Percentiles rank a stretch among this genome's conserved stretches.
phyloP scores from a whole-genome alignment of 2,797 vertebrate species.

The Kryptopterus vitreolus region DNA sequence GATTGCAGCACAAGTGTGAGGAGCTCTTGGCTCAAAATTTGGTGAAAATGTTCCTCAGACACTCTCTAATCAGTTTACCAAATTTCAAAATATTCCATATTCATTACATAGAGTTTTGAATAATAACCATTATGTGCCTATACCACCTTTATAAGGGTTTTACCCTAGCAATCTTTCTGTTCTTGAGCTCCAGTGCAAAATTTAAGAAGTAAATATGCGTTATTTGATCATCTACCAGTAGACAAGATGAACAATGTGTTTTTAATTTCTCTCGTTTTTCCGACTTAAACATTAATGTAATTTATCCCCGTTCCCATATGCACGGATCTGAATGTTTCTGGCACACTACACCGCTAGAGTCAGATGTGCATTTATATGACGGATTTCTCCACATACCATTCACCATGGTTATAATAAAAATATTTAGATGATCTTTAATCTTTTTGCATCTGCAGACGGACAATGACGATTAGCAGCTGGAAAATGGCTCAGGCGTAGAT shows the following conservation, averaged over 20 bases:
- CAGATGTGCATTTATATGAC: neutral
- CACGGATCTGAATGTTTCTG: neutral
- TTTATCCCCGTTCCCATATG: neutral
- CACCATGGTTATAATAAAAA: conserved; percentile 11
- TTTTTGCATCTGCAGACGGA: neutral
- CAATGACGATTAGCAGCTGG: conserved; percentile 6
- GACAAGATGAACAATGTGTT: neutral
- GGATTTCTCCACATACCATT: neutral
- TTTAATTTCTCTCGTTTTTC: neutral
- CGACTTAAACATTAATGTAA: neutral
- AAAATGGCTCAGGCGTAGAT: neutral
- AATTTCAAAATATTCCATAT: too few relatives aligned
- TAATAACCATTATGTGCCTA: too few relatives aligned
- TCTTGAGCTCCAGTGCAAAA: neutral
- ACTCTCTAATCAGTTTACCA: too few relatives aligned
- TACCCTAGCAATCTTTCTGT: neutral
- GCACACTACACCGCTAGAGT: neutral
- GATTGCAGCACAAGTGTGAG: too few relatives aligned
- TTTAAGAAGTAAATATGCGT: neutral
- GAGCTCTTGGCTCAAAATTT: too few relatives aligned
- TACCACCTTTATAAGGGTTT: too few relatives aligned
- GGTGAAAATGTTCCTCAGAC: too few relatives aligned
- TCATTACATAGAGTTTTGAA: too few relatives aligned
- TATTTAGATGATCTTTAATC: conserved; percentile 12
- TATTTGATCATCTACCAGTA: neutral